A percentile compares a stretch with the other conserved stretches of the same genome.
These are phyloP conservation scores for Rhizomys pruinosus DNA, from an alignment of 2,113 vertebrate genomes.

Conservation along the genomic window DNA sequence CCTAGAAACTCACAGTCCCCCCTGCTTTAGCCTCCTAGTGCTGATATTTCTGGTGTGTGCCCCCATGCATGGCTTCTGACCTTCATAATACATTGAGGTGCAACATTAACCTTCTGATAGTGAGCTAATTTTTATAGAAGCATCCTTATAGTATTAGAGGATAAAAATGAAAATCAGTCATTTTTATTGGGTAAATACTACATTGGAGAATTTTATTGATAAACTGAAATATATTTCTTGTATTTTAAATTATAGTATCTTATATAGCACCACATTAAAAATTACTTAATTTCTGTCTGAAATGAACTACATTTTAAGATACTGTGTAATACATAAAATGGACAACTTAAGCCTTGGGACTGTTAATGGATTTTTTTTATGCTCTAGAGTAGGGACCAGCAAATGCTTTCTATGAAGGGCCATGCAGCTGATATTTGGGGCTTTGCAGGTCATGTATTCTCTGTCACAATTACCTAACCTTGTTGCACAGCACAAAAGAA, in stretches of 20 bases:
- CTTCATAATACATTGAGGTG: constrained; percentile 29
- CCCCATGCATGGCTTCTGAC: background rate
- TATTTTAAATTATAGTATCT: background rate
- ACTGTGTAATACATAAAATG: background rate
- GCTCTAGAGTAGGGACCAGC: background rate
- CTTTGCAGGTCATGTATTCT: background rate
- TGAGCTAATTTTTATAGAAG: constrained; percentile 22
- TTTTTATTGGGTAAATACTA: constrained; percentile 4
- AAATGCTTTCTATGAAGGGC: background rate
- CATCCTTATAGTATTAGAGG: background rate
- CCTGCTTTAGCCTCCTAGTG: background rate
- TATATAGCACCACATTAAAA: background rate
- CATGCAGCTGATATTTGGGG: background rate
- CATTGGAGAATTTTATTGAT: background rate
- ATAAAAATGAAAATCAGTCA: constrained; percentile 16
- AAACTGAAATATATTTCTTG: background rate
- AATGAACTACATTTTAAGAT: background rate
- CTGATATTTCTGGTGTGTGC: background rate
- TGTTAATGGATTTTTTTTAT: background rate
- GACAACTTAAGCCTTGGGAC: background rate
- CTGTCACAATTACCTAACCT: background rate
- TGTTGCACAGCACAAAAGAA: background rate
- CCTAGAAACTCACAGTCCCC: no score
- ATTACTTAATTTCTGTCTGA: background rate
- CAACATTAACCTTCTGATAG: background rate